These are phyloP conservation scores for Centropristis striata DNA, from an alignment of 2,113 vertebrate genomes.

Conservation along the genomic window DNA sequence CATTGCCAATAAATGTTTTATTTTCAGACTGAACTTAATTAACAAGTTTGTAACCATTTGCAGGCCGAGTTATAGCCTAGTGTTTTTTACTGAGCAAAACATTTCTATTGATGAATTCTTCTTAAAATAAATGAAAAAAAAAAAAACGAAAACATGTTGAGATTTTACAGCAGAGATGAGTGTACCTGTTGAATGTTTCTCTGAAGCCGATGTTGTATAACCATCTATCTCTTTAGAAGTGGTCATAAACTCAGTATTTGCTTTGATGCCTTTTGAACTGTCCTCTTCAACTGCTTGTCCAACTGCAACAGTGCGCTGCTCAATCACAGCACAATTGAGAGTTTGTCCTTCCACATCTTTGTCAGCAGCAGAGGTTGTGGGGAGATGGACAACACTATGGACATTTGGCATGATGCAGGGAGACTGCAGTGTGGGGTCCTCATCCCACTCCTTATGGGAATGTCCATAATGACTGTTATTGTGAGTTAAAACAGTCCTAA, in stretches of 20 bases:
- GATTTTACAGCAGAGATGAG: background rate
- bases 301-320: background rate
- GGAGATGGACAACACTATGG: background rate
- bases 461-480: rapidly evolving
- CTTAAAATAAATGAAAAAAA: too few relatives aligned
- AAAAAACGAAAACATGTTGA: background rate
- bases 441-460: background rate
- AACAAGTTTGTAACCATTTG: background rate
- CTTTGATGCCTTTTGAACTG: background rate
- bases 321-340: background rate
- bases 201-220: background rate
- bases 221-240: background rate
- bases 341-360: background rate
- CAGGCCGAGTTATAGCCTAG: background rate
- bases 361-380: background rate
- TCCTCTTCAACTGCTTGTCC: constrained; percentile 3
- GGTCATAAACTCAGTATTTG: background rate
- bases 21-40: background rate
- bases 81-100: constrained; percentile 3
- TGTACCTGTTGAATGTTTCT: constrained; percentile 45
- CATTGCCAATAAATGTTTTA: background rate
- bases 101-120: background rate
- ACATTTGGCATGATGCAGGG: background rate
- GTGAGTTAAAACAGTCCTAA: background rate
- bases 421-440: background rate